Base-by-base conservation (phyloP, 2,888 invertebrate species). In the Rhyacophila evoluta region DNA sequence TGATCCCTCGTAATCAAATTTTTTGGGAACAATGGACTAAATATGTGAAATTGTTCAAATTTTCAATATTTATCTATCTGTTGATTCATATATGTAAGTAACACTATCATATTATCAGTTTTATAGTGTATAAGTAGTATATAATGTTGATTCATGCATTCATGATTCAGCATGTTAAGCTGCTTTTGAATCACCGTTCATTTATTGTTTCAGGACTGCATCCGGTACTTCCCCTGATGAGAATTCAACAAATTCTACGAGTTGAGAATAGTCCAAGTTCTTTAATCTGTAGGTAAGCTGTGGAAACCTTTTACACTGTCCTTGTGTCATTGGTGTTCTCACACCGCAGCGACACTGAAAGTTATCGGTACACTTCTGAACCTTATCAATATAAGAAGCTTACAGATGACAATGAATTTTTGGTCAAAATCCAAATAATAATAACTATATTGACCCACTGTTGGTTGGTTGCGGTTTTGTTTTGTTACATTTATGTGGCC, bases 221-320 rank as follows among this genome's bases (percentile, higher is more conserved):
- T 55, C 55, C 25, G 55, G 55, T 55, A 55, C 55, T 8, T 55
- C 55, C 55, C 55, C 55, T 5, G 55, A 55, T 55, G 55, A 55
- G 55, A 55, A 55, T 55, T 55, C 55, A 68, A 55, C 55, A 15
- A 78, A 78, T 28, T 74, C 78, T 25, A 74, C 38, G n/a, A 78
- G 78, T 78, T 78, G 78, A 78, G 78, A 38, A 69, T 78, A 69
- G 78, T 70, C 41, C 55, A 74, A 74, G 74, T 70, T 78, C 78
- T 69, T 28, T 69, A 69, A 69, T 29, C 69, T 69, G 33, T 29
- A 69, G 33, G 33, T 28, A 69, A 69, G 28, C 69, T 69, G 55
- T 19, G 55, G 55, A 25, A 25, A 55, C 19, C 19, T 55, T 19
- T 55, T 55, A 55, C 19, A 55, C 41, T 55, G 25, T 6, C 5